These are phyloP conservation scores for Uria aalge DNA, from an alignment of 2,113 vertebrate species.

Conservation along the genomic window DNA sequence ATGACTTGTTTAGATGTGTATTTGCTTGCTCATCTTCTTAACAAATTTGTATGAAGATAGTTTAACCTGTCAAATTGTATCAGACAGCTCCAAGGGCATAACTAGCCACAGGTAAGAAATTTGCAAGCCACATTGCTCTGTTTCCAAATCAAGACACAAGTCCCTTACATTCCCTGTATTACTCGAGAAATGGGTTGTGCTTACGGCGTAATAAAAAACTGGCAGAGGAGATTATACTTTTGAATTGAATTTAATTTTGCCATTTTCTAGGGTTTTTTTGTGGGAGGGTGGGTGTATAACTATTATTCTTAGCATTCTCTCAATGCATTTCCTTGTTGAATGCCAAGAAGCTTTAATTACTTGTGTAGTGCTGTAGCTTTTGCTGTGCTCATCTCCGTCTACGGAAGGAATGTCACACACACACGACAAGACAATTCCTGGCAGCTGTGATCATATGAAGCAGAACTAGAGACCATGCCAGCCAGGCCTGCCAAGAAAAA, in stretches of 20 bases:
- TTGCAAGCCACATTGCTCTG: not conserved
- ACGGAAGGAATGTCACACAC: not conserved
- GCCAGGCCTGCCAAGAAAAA: not conserved
- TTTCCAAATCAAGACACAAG: not conserved
- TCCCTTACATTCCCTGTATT: not conserved
- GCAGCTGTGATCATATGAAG: not conserved
- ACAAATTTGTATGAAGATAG: not conserved
- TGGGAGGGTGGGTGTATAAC: not conserved
- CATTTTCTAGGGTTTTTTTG: not conserved
- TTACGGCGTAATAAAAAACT: not conserved
- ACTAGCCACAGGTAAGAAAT: not conserved
- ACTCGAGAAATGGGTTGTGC: not conserved
- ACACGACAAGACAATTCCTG: not conserved
- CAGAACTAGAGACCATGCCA: not conserved
- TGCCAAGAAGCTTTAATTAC: not conserved
- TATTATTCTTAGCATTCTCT: not conserved
- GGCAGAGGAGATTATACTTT: not conserved
- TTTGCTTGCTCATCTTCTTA: not conserved
- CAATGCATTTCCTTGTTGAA: not conserved
- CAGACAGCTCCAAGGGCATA: not conserved
- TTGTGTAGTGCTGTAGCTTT: not conserved
- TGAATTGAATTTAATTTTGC: not conserved
- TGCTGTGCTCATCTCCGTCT: not conserved
- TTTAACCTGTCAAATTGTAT: not conserved
- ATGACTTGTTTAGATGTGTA: not conserved